Evolutionary conservation across 2,797 vertebrate genomes (phyloP), one percentile per base, ranked within the genome.

Genomic region (Silurus aristotelis): DNA sequence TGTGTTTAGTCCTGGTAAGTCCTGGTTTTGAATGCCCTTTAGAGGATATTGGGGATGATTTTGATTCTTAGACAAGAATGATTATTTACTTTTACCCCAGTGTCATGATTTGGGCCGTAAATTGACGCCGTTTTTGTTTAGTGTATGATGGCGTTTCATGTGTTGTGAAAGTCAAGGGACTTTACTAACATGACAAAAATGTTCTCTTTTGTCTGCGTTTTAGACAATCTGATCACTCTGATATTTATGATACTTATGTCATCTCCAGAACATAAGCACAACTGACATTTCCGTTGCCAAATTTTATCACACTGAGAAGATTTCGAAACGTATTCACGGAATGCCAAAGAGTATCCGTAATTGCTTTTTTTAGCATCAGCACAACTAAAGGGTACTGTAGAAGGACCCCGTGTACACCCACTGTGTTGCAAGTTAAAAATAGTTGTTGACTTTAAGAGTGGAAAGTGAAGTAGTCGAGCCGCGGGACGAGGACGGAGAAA

Each of bases 371-470:
- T 3, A 46, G 20, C 3, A 1, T 64, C 60, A 25, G 6, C 3
- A 27, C n/a, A 15, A 27, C 19, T 2, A 6, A 48, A 64, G 38
- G 25, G 31, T 1, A 22, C 10, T 19, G 25, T 13, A 5, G 64
- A 61, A 6, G 2, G 70, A 75, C 58, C 38, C 12, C 70, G 22
- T 27, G 52, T 15, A 25, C 66, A 83, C 22, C 60, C 22, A 83
- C 87, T 75, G 7, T 63, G 27, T 6, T 31, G 4, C 4, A 1
- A 80, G 84, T n/a, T 83, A 76, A 58, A 88, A 87, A 90, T 46
- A 90, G 85, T n/a, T 14, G 17, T 48, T 83, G 85, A 60, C 76
- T 83, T 83, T 79, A 87, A 87, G 86, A 78, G 60, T 89, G 87
- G 88, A 89, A 89, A 88, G 48, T 58, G 7, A 68, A 81, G 64